phyloP scores from a whole-genome alignment of 1,140 invertebrate genomes.

The Spodoptera litura region DNA sequence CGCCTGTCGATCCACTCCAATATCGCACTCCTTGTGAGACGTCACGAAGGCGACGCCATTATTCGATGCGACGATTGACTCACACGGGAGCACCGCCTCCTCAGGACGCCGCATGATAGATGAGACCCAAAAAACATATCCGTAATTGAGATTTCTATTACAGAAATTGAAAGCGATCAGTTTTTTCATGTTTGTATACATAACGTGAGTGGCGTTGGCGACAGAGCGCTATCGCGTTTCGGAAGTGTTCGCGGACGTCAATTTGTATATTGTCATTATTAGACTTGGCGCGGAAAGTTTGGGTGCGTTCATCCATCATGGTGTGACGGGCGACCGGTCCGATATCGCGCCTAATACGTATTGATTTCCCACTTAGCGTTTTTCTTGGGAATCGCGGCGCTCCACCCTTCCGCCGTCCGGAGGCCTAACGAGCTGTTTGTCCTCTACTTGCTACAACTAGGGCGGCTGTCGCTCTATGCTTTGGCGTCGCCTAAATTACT shows the following conservation, averaged over 20 bases:
- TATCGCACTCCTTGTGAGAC: constrained; percentile 75
- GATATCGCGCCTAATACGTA: constrained; percentile 85
- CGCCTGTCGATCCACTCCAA: constrained; percentile 82
- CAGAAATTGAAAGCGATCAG: constrained; percentile 81
- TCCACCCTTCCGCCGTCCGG: constrained; percentile 81
- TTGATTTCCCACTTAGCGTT: constrained; percentile 86
- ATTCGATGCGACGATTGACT: constrained; percentile 76
- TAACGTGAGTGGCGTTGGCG: constrained; percentile 81
- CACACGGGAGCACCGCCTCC: constrained; percentile 60
- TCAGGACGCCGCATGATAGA: constrained; percentile 75
- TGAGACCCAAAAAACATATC: constrained; percentile 79
- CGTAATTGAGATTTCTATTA: constrained; percentile 86
- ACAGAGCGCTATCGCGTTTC: constrained; percentile 78
- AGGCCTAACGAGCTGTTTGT: constrained; percentile 85
- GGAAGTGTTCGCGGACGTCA: constrained; percentile 81
- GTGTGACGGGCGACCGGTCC: constrained; percentile 77
- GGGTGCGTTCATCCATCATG: constrained; percentile 83
- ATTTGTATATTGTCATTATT: constrained; percentile 86
- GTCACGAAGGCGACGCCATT: constrained; percentile 73
- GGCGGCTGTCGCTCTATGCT: constrained; percentile 55
- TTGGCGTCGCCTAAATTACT: constrained; percentile 43
- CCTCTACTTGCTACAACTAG: constrained; percentile 72
- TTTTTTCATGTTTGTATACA: constrained; percentile 82
- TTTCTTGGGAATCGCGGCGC: constrained; percentile 81
- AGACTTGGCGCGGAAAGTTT: constrained; percentile 80